These are phyloP conservation scores for Tragelaphus scriptus DNA, from an alignment of 2,113 vertebrate genomes.

Conservation along the genomic window DNA sequence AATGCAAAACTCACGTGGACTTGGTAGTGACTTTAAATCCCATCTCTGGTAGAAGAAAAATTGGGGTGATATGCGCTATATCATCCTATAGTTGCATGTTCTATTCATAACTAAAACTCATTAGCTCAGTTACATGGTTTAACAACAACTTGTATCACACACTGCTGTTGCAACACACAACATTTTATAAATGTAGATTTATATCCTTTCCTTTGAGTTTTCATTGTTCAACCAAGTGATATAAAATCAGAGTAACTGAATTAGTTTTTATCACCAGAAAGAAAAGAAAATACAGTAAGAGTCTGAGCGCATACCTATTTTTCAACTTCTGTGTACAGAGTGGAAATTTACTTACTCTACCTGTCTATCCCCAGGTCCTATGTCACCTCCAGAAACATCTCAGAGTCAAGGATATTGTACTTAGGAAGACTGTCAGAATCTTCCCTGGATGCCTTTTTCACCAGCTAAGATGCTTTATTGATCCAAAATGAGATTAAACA, in stretches of 20 bases:
- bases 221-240: not conserved
- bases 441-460: not conserved
- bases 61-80: not conserved
- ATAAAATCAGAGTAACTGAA: slow-evolving; percentile 26
- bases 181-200: slow-evolving; percentile 24
- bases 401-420: not conserved
- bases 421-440: not conserved
- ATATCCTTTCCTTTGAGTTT: not conserved
- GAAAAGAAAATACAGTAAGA: slow-evolving; percentile 4
- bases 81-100: not conserved
- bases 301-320: not conserved
- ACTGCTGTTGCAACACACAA: not conserved
- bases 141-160: slow-evolving; percentile 3
- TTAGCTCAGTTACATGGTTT: not conserved
- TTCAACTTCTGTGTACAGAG: not conserved
- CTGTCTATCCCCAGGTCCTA: not conserved
- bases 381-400: slow-evolving; percentile 13
- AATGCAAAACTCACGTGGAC: slow-evolving; percentile 46
- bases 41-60: not conserved
- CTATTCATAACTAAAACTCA: slow-evolving; percentile 37
- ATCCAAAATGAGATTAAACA: slow-evolving; percentile 1
- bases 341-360: not conserved
- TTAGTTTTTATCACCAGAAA: slow-evolving; percentile 20
- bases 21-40: slow-evolving; percentile 36
- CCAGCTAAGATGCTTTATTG: slow-evolving; percentile 21